Percentiles rank a stretch among this genome's conserved stretches.
Evolutionary conservation across 2,888 invertebrate genomes (phyloP).

Genomic region (Synergus japonicus): DNA sequence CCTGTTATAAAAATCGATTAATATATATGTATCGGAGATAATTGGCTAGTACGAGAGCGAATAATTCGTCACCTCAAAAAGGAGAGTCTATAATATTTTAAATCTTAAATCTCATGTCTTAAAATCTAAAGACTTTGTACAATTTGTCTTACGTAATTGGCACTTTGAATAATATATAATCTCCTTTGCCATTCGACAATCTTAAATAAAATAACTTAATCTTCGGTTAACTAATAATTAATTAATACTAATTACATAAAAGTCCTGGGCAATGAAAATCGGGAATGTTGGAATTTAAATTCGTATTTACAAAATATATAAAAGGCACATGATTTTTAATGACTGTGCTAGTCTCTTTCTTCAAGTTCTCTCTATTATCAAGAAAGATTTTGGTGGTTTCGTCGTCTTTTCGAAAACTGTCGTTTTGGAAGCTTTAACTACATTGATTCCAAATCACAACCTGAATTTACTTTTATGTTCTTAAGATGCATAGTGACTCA

Average conservation of each 20-base stretch:
- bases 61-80: background rate
- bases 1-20: constrained; percentile 11
- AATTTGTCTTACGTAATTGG: background rate
- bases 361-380: background rate
- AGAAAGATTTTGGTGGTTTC: background rate
- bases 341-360: background rate
- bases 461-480: background rate
- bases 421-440: background rate
- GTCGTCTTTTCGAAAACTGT: background rate
- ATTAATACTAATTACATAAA: background rate
- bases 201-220: background rate
- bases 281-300: background rate
- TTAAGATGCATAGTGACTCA: constrained; percentile 41
- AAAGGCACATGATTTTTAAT: background rate
- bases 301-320: background rate
- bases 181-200: background rate
- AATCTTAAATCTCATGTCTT: background rate
- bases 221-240: background rate
- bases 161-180: background rate
- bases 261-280: background rate
- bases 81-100: background rate
- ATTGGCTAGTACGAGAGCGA: background rate
- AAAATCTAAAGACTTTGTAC: background rate
- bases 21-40: background rate
- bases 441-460: background rate